Evolutionary conservation across 2,888 invertebrate genomes (phyloP), one percentile per base, ranked within the genome.

Genomic region (Xylophagus ater): DNA sequence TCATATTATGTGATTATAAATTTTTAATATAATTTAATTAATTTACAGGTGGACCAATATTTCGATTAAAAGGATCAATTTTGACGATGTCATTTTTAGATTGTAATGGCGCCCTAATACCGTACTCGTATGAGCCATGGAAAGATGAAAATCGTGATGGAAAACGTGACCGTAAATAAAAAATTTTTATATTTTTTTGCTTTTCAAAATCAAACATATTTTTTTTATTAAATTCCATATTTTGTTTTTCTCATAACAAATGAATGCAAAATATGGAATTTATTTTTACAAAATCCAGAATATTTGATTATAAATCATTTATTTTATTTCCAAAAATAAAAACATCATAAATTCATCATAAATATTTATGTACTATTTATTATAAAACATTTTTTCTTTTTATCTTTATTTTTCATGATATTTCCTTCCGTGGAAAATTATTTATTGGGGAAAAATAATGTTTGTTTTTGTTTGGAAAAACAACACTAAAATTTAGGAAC

Each of bases 31-130:
- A 23, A 23, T 29, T 12, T 15, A 26, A 24, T 19, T 12, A 38
- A 33, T 30, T 66, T 70, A 14, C 69, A 82, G 97, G 96, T 59
- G 94, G 93, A 54, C 90, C 92, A 53, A 82, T 94, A 63, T 93
- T 94, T 72, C 82, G 93, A 68, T 73, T 97, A 67, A 94, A 92
- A 70, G 97, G 96, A 55, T 81, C 89, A 60, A 88, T 97, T 58
- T 70, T 94, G 56, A 79, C 84, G 49, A 86, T 96, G 79, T 87
- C 90, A 49, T 97, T 98, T 71, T 73, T 98, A 62, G 96, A 98
- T 72, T 87, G 86, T 62, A 87, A 83, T 59, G 96, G 96, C 58
- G 80, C 85, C 58, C 74, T 96, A 52, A 83, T 96, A 59, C 86
- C 88, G 44, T 83, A 85, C 59, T 80, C 87, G 29, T 87, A 78